Evolutionary conservation across 2,888 invertebrate genomes (phyloP).

Genomic region (Pinctada fucata): DNA sequence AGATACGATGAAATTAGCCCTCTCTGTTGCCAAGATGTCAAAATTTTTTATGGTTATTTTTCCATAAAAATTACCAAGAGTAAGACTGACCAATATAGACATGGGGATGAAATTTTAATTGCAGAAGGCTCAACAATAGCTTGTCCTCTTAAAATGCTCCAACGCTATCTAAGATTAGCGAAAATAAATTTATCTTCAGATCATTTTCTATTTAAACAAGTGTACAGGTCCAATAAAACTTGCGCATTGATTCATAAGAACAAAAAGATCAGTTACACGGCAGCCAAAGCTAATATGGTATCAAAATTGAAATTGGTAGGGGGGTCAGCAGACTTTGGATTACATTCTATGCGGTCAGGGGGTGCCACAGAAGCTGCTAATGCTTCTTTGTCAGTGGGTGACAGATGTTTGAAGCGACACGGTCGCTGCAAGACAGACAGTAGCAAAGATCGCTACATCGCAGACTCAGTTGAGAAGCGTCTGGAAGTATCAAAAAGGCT

Average conservation of each 20-base stretch:
- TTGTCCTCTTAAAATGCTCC: conserved; percentile 42
- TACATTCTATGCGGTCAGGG: no score
- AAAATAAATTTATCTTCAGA: not conserved
- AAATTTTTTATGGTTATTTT: conserved; percentile 33
- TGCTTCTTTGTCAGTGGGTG: no score
- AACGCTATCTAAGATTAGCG: conserved; percentile 26
- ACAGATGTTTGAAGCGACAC: no score
- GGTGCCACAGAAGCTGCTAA: no score
- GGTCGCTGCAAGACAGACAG: no score
- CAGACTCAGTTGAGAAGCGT: no score
- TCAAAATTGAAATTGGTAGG: no score
- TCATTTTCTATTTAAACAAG: conserved; percentile 34
- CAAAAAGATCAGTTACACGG: conserved; percentile 42
- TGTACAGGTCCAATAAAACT: conserved; percentile 21
- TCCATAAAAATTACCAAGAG: conserved; percentile 27
- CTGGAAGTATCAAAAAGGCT: no score
- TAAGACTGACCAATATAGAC: conserved; percentile 46
- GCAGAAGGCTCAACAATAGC: conserved; percentile 37
- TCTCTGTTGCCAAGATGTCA: conserved; percentile 25
- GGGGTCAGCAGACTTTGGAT: no score
- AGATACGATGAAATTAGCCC: not conserved
- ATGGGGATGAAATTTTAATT: conserved; percentile 36
- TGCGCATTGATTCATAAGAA: conserved; percentile 36
- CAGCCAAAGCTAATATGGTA: conserved; percentile 41
- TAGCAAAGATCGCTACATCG: no score